These are phyloP conservation scores for Linurgus olivaceus DNA, from an alignment of 2,797 vertebrate species.

Conservation along the genomic window DNA sequence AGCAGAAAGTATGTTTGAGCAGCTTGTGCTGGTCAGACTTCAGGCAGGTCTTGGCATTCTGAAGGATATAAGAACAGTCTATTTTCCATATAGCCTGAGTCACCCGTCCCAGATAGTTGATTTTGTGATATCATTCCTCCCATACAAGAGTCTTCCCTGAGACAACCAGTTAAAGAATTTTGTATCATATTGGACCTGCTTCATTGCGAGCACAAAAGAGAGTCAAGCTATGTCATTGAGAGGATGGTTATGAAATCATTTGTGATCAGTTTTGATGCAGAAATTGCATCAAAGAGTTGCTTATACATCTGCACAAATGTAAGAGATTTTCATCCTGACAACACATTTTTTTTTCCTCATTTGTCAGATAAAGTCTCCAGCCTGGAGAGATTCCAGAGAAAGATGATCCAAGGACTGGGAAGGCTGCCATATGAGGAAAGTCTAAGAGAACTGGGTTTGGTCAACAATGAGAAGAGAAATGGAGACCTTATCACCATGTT, in stretches of 20 bases:
- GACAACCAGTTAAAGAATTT: background rate
- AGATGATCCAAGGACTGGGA: background rate
- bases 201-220: rapidly evolving
- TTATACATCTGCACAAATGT: background rate
- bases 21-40: background rate
- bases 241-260: background rate
- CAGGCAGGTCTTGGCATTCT: background rate
- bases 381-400: background rate
- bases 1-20: background rate
- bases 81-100: background rate
- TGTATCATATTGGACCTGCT: background rate
- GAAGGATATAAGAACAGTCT: background rate
- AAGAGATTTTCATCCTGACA: background rate
- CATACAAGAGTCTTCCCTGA: background rate
- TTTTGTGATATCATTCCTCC: background rate
- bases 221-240: background rate
- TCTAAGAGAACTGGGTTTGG: background rate
- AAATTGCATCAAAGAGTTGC: background rate
- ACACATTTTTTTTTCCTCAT: background rate
- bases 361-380: background rate
- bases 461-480: background rate
- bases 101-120: background rate
- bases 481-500: background rate
- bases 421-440: background rate
- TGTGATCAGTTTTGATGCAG: background rate